Evolutionary conservation across 2,888 invertebrate species (phyloP).

Genomic region (Melolontha melolontha): DNA sequence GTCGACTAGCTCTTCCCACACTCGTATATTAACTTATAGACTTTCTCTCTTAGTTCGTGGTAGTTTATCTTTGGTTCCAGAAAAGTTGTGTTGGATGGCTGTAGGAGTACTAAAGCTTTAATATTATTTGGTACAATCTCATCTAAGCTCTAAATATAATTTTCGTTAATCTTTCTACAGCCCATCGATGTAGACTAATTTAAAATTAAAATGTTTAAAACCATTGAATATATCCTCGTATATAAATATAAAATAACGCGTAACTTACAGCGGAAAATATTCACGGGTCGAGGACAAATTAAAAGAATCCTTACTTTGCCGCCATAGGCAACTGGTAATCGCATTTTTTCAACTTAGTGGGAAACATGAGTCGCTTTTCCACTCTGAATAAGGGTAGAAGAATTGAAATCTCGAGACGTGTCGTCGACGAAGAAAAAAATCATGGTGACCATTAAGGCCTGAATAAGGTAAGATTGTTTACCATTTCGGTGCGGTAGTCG

Average conservation of each 20-base stretch:
- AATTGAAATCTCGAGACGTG: constrained; percentile 39
- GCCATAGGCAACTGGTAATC: constrained; percentile 38
- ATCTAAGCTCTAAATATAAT: too few species aligned
- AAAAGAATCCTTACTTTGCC: constrained; percentile 48
- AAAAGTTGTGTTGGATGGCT: too few species aligned
- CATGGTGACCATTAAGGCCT: constrained; percentile 33
- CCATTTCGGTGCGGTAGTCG: constrained; percentile 37
- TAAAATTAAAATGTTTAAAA: too few species aligned
- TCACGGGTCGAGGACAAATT: constrained; percentile 52
- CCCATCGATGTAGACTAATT: too few species aligned
- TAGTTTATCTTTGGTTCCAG: too few species aligned
- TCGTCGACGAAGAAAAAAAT: constrained; percentile 37
- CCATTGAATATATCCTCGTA: not conserved
- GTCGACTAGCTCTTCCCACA: too few species aligned
- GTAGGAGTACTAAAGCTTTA: too few species aligned
- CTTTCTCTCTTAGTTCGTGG: too few species aligned
- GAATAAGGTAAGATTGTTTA: constrained; percentile 45
- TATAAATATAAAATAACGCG: constrained; percentile 1
- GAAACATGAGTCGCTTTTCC: constrained; percentile 42
- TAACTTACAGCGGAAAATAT: constrained; percentile 22
- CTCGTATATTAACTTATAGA: too few species aligned
- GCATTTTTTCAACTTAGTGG: constrained; percentile 44
- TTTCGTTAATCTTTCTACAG: too few species aligned
- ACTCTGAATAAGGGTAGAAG: constrained; percentile 41
- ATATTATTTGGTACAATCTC: too few species aligned